These are phyloP conservation scores for Alloplasta piceator DNA, from an alignment of 2,888 invertebrate genomes.

Conservation along the genomic window DNA sequence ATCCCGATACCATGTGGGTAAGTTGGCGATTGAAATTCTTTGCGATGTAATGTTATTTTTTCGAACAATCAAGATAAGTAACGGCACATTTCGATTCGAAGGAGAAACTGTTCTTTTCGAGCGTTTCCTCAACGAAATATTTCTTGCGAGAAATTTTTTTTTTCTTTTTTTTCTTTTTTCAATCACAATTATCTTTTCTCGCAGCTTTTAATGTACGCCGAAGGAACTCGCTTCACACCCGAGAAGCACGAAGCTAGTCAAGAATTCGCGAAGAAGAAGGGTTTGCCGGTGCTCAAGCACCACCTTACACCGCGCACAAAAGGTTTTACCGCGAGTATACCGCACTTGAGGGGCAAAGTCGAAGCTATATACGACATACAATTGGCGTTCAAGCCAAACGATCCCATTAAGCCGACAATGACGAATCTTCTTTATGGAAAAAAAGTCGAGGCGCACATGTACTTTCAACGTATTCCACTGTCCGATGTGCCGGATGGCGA, in stretches of 20 bases:
- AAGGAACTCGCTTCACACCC: slow-evolving; percentile 96
- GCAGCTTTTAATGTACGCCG: slow-evolving; percentile 87
- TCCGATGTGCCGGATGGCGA: slow-evolving; percentile 91
- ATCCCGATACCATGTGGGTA: slow-evolving; percentile 96
- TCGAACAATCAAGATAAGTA: too few relatives aligned
- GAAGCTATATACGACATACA: slow-evolving; percentile 94
- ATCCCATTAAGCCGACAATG: slow-evolving; percentile 90
- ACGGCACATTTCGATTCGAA: too few relatives aligned
- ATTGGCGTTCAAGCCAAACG: slow-evolving; percentile 88
- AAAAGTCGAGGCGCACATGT: slow-evolving; percentile 89
- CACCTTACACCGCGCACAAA: slow-evolving; percentile 97
- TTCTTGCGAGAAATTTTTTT: too few relatives aligned
- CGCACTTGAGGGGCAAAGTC: slow-evolving; percentile 91
- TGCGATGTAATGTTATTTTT: too few relatives aligned
- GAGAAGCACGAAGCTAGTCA: slow-evolving; percentile 94
- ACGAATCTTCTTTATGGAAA: slow-evolving; percentile 90
- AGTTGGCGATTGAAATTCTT: slow-evolving; percentile 75
- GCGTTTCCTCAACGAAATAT: too few relatives aligned
- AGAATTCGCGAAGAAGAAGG: slow-evolving; percentile 94
- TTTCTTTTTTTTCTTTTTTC: too few relatives aligned
- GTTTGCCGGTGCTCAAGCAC: slow-evolving; percentile 93
- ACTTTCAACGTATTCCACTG: slow-evolving; percentile 92
- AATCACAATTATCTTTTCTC: slow-evolving; percentile 11
- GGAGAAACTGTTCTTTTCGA: too few relatives aligned
- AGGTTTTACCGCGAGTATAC: slow-evolving; percentile 95